Conservation (phyloP, 2,888 invertebrate species). For the Nomada fabriciana region DNA sequence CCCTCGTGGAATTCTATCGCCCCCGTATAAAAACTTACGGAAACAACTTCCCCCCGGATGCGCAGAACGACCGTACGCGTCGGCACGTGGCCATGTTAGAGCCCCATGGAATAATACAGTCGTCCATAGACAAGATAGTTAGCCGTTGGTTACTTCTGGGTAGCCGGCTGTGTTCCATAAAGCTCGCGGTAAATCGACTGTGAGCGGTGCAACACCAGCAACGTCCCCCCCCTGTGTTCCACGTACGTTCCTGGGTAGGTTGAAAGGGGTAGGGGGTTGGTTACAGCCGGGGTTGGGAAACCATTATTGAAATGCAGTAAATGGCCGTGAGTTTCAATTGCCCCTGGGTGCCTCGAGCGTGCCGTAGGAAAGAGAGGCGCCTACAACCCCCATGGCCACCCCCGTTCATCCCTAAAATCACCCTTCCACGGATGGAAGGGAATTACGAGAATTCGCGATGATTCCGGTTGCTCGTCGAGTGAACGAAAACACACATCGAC, state of each 20-base stretch:
- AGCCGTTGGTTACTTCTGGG: slow-evolving; percentile 71
- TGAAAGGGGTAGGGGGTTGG: slow-evolving; percentile 11
- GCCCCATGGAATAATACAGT: slow-evolving; percentile 67
- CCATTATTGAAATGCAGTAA: slow-evolving; percentile 77
- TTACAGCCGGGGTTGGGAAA: slow-evolving; percentile 65
- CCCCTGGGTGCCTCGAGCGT: slow-evolving; percentile 71
- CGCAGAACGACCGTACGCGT: slow-evolving; percentile 52
- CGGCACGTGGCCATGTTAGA: slow-evolving; percentile 46
- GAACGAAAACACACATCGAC: slow-evolving; percentile 63
- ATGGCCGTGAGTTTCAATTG: slow-evolving; percentile 76
- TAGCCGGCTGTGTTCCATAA: slow-evolving; percentile 69
- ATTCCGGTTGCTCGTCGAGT: slow-evolving; percentile 62
- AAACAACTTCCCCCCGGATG: slow-evolving; percentile 54
- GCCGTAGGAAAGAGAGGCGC: slow-evolving; percentile 69
- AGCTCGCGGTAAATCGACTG: slow-evolving; percentile 74
- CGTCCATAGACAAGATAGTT: slow-evolving; percentile 68
- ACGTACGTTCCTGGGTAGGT: slow-evolving; percentile 44
- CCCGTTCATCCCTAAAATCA: slow-evolving; percentile 25
- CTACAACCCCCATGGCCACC: slow-evolving; percentile 1
- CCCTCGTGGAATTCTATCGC: too few relatives aligned
- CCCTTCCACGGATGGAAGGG: slow-evolving; percentile 61
- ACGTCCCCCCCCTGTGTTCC: slow-evolving; percentile 60
- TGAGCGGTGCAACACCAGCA: slow-evolving; percentile 48
- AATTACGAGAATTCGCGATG: slow-evolving; percentile 73
- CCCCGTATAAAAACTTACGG: neutral